Base-by-base conservation (phyloP, 2,113 vertebrate species). In the Lepisosteus osseus region DNA sequence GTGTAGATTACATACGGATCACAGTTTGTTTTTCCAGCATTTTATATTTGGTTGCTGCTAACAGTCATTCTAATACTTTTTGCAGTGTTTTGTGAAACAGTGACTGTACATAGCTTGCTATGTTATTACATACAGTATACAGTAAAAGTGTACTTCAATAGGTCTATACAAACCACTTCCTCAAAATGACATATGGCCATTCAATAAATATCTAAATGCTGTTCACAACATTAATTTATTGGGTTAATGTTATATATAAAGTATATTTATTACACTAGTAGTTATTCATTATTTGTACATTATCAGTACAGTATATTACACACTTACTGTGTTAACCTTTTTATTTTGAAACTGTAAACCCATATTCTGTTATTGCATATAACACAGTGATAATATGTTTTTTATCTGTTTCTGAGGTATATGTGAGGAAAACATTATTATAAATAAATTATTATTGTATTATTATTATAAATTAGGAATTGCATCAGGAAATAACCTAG, bases 231-330 rank as follows among this genome's bases (percentile, higher is more conserved):
- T 82, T 77, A 73, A 74, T 61, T 68, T 79, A 71, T 55, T 75
- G 79, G 81, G 76, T 82, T 77, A 75, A 76, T 74, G 61, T 83
- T 77, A 80, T 77, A 73, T 86, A 79, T 70, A 71, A 77, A 78
- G 78, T 82, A 65, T 74, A 67, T 76, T 29, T 69, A 65, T 82
- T 75, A 51, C 45, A 73, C 75, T 75, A 14, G 59, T 72, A 63
- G 29, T 63, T 73, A 41, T 61, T 79, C 65, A 66, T 77, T 3
- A 65, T 78, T 81, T 84, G 81, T 84, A 86, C 86, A 86, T 2
- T 17, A 17, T 1, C 29, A 29, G 29, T 29, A 29, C 29, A 29
- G 29, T 85, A 88, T 79, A 81, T 87, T 76, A 79, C 74, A 73
- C 64, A 71, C 64, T 76, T 77, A 77, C 71, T 44, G 44, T 54